Percentiles rank a stretch among this genome's conserved stretches.
These are phyloP conservation scores for Priocnemis perturbator DNA, from an alignment of 2,888 invertebrate species.

Conservation along the genomic window DNA sequence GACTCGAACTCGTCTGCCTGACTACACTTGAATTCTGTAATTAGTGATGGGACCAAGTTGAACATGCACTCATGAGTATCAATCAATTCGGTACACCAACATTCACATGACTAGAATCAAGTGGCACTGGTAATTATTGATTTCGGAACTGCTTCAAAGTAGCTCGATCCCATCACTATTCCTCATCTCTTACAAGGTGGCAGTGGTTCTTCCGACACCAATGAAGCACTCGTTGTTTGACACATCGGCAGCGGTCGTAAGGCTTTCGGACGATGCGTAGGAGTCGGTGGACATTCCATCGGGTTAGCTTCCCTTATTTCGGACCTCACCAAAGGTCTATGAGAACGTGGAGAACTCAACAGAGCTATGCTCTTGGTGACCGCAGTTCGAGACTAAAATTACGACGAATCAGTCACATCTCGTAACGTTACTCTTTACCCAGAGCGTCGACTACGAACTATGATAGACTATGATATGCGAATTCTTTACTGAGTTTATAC, in stretches of 20 bases:
- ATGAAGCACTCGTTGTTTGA: conserved; percentile 64
- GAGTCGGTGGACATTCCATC: conserved; percentile 90
- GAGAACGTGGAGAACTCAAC: conserved; percentile 78
- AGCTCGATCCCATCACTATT: too few relatives aligned
- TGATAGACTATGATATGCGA: too few relatives aligned
- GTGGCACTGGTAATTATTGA: too few relatives aligned
- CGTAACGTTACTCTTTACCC: background rate
- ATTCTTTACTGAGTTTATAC: too few relatives aligned
- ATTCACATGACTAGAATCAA: too few relatives aligned
- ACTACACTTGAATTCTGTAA: background rate
- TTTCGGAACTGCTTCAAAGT: too few relatives aligned
- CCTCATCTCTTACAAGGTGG: conserved; percentile 89
- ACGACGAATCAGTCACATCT: background rate
- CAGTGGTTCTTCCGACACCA: conserved; percentile 83
- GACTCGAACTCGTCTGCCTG: background rate
- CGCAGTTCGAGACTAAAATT: conserved; percentile 67
- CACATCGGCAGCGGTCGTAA: conserved; percentile 77
- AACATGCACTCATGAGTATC: too few relatives aligned
- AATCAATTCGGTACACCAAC: too few relatives aligned
- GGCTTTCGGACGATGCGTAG: conserved; percentile 88
- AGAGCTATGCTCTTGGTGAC: conserved; percentile 72
- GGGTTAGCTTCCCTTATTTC: conserved; percentile 66
- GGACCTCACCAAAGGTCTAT: conserved; percentile 66
- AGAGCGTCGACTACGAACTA: too few relatives aligned
- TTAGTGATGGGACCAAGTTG: too few relatives aligned